Percentiles rank a stretch among this genome's conserved stretches.
phyloP scores from a whole-genome alignment of 92 coral and sea anemone genomes.

The Actinostola sp. region DNA sequence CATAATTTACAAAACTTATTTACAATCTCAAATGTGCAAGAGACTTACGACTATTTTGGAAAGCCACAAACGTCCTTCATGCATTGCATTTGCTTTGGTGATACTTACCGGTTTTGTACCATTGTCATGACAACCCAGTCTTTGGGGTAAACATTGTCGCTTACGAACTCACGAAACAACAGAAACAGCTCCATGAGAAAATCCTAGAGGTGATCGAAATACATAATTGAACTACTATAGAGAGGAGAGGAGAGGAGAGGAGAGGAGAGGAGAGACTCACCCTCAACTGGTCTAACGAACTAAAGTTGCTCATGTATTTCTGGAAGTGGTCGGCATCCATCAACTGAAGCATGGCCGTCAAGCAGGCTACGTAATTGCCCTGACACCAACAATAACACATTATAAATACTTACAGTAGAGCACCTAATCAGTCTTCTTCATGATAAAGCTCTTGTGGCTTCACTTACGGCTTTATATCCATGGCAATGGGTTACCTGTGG shows the following conservation, averaged over 20 bases:
- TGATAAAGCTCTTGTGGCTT: too few species aligned
- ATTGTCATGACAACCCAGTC: constrained; percentile 99
- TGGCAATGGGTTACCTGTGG: too few species aligned
- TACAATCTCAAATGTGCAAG: too few species aligned
- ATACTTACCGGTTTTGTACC: constrained; percentile 90
- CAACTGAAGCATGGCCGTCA: constrained; percentile 87
- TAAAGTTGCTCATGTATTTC: constrained; percentile 75
- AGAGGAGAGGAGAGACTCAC: constrained; percentile 34
- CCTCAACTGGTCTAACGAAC: constrained; percentile 61
- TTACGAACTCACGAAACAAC: constrained; percentile 90
- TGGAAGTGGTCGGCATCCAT: constrained; percentile 93
- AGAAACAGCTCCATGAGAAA: constrained; percentile 88
- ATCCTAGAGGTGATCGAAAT: constrained; percentile 52
- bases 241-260: too few species aligned
- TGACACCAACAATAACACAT: too few species aligned
- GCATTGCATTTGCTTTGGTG: too few species aligned
- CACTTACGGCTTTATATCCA: too few species aligned
- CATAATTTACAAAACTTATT: too few species aligned
- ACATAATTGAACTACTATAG: background rate
- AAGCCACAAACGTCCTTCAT: background rate
- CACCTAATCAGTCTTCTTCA: too few species aligned
- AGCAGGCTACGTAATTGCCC: constrained; percentile 95
- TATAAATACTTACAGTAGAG: too few species aligned
- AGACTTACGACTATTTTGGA: too few species aligned
- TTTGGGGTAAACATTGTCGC: constrained; percentile 84